Conservation (phyloP, 2,797 vertebrate genomes). For the Hylomyscus alleni region DNA sequence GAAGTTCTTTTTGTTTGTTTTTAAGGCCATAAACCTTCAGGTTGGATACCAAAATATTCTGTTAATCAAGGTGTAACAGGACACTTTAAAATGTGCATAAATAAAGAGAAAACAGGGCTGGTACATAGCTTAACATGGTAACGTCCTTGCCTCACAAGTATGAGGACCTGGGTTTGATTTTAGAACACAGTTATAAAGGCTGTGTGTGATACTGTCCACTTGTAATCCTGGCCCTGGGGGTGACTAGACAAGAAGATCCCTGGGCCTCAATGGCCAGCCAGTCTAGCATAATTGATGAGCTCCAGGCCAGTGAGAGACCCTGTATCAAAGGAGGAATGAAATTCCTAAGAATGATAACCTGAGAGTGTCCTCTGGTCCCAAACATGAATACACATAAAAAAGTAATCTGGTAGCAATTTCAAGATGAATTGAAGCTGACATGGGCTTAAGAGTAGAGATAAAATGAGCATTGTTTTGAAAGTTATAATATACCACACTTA, state of each 20-base stretch:
- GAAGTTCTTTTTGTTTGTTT: neutral
- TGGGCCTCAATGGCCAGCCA: neutral
- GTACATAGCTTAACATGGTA: neutral
- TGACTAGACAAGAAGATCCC: neutral
- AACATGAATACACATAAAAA: slow-evolving; percentile 9
- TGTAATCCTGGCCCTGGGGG: neutral
- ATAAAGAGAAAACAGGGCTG: neutral
- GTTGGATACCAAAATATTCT: slow-evolving; percentile 23
- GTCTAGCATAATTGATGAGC: neutral
- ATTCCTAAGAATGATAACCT: neutral
- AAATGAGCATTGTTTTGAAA: slow-evolving; percentile 50
- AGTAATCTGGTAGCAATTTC: slow-evolving; percentile 26
- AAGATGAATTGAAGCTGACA: slow-evolving; percentile 21
- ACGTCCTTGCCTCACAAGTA: neutral
- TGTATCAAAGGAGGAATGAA: neutral
- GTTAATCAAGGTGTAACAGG: neutral
- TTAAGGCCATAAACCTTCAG: slow-evolving; percentile 2
- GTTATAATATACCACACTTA: slow-evolving; percentile 29
- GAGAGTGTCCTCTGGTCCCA: neutral
- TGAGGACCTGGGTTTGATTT: neutral
- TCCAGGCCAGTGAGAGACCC: neutral
- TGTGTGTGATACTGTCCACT: neutral
- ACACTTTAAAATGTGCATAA: neutral
- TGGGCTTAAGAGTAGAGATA: neutral
- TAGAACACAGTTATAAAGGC: neutral